A percentile compares a stretch with the other conserved stretches of the same genome.
Conservation (phyloP, 2,888 invertebrate genomes). For the Abscondita cerata region DNA sequence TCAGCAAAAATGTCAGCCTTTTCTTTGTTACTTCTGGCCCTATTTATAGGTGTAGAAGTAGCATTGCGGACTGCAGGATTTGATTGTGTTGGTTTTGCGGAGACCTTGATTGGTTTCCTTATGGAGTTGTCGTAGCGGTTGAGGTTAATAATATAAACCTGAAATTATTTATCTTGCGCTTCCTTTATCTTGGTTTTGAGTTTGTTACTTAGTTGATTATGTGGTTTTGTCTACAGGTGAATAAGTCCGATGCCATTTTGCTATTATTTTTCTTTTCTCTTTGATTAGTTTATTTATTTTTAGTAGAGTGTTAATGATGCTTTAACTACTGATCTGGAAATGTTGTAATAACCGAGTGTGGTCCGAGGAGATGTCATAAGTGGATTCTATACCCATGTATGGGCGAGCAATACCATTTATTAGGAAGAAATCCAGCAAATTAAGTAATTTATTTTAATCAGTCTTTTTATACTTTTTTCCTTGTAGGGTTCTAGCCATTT, state of each 20-base stretch:
- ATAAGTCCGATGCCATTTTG: background rate
- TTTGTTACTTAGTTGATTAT: constrained; percentile 2
- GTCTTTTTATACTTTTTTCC: no score
- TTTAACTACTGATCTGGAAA: constrained; percentile 1
- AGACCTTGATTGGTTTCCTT: background rate
- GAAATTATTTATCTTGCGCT: no score
- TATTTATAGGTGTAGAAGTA: background rate
- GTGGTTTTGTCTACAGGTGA: background rate
- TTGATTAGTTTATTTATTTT: constrained; percentile 9
- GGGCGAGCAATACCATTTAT: background rate
- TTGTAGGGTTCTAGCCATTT: no score
- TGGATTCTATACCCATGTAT: background rate
- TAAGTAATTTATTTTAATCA: no score
- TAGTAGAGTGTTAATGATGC: no score
- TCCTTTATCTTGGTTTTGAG: constrained; percentile 5
- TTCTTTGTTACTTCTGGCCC: background rate
- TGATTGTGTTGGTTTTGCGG: constrained; percentile 5
- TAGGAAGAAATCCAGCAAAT: background rate
- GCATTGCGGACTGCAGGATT: no score
- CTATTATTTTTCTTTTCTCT: constrained; percentile 1
- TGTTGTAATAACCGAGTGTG: background rate
- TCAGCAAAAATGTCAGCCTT: no score
- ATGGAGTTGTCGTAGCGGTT: background rate
- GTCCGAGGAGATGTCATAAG: background rate
- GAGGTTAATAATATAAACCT: constrained; percentile 1